Evolutionary conservation across 2,113 vertebrate species (phyloP).

Genomic region (Agelaius tricolor): DNA sequence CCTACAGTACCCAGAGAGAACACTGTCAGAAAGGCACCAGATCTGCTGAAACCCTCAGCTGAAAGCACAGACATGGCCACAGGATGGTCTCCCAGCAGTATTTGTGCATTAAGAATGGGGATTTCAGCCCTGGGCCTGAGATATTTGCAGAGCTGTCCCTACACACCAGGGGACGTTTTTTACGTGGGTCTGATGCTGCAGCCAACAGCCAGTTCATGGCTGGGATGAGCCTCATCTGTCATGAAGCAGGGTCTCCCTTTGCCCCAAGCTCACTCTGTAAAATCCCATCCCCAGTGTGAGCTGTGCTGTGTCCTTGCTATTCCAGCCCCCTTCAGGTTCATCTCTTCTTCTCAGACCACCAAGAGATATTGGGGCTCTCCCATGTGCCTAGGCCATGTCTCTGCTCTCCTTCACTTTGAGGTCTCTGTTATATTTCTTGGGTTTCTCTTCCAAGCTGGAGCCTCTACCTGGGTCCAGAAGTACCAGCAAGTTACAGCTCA

Average conservation of each 20-base stretch:
- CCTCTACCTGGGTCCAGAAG: neutral
- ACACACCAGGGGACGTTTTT: accelerated
- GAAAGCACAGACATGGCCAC: neutral
- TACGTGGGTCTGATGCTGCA: neutral
- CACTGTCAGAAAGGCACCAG: neutral
- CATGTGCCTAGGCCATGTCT: neutral
- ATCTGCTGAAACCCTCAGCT: neutral
- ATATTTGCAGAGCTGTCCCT: neutral
- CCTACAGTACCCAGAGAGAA: neutral
- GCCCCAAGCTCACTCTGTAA: neutral
- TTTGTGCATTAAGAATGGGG: neutral
- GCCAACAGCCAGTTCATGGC: neutral
- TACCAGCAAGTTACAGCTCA: neutral
- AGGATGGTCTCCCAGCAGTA: neutral
- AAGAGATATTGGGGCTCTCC: neutral
- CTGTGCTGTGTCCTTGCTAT: neutral
- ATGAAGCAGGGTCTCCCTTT: neutral
- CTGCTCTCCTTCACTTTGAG: neutral
- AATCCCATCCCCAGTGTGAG: accelerated
- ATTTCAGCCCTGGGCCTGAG: neutral
- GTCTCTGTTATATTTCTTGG: neutral
- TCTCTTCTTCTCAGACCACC: neutral
- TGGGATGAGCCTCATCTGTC: neutral
- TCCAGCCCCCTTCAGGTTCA: neutral
- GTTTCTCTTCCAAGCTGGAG: neutral